Evolutionary conservation across 2,797 vertebrate species (phyloP).

Genomic region (Poeciliopsis infans): DNA sequence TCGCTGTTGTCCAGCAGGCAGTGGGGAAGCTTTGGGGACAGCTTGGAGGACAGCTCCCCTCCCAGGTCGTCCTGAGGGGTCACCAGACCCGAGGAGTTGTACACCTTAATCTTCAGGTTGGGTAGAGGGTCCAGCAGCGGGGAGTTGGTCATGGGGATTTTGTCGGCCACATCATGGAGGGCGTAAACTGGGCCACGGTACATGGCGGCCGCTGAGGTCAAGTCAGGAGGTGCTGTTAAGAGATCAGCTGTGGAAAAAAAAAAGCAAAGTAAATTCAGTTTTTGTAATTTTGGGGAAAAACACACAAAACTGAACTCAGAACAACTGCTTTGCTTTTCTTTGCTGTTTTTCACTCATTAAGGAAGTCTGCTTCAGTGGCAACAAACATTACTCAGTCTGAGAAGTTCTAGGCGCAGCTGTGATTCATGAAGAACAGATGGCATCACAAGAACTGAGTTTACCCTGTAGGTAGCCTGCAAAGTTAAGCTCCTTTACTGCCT

Average conservation of each 20-base stretch:
- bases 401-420: constrained; percentile 62
- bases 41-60: constrained; percentile 90
- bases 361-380: constrained; percentile 60
- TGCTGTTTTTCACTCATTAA: constrained; percentile 65
- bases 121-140: constrained; percentile 95
- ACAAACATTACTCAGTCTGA: constrained; percentile 63
- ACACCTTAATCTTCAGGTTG: constrained; percentile 98
- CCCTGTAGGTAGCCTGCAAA: constrained; percentile 61
- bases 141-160: constrained; percentile 99
- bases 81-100: constrained; percentile 91
- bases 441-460: constrained; percentile 61
- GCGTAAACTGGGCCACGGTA: constrained; percentile 96
- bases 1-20: constrained; percentile 90
- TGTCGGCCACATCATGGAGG: constrained; percentile 95
- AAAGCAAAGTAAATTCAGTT: background rate
- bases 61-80: constrained; percentile 94
- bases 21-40: constrained; percentile 93
- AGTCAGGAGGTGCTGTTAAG: constrained; percentile 92
- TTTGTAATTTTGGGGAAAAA: constrained; percentile 9
- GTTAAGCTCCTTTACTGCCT: constrained; percentile 48
- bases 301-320: constrained; percentile 21
- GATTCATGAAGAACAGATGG: constrained; percentile 78
- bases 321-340: constrained; percentile 36
- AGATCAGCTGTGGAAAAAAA: constrained; percentile 83
- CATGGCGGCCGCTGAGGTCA: constrained; percentile 96